These are phyloP conservation scores for Erithacus rubecula DNA, from an alignment of 2,797 vertebrate genomes.

Conservation along the genomic window DNA sequence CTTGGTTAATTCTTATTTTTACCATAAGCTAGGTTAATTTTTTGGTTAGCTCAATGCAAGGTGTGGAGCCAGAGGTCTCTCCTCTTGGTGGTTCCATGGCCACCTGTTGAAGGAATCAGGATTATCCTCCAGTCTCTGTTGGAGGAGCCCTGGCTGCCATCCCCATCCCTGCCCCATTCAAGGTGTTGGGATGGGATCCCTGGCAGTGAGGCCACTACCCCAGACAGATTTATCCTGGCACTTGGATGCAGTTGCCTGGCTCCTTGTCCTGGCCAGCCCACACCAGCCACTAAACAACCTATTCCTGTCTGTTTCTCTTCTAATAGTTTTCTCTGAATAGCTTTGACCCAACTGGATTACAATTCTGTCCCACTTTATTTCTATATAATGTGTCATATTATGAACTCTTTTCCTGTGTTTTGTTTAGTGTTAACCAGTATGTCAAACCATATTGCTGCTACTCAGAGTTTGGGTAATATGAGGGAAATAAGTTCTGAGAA, in stretches of 20 bases:
- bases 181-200: accelerated
- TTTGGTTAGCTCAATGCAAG: neutral
- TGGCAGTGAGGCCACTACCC: neutral
- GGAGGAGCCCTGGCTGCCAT: neutral
- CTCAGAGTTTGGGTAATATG: neutral
- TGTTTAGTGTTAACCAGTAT: neutral
- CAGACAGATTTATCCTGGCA: accelerated
- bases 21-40: neutral
- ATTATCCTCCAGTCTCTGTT: neutral
- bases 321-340: neutral
- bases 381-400: neutral
- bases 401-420: neutral
- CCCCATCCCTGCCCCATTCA: accelerated
- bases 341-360: neutral
- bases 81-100: neutral
- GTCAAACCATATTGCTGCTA: neutral
- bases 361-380: neutral
- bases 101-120: neutral
- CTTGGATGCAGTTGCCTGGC: neutral
- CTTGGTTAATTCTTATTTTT: neutral
- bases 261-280: neutral
- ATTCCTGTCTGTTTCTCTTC: neutral
- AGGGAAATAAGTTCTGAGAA: neutral
- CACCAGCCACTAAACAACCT: accelerated
- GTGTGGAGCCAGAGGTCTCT: neutral